Base-by-base conservation (phyloP, 2,113 vertebrate genomes). In the Ptyas mucosa region DNA sequence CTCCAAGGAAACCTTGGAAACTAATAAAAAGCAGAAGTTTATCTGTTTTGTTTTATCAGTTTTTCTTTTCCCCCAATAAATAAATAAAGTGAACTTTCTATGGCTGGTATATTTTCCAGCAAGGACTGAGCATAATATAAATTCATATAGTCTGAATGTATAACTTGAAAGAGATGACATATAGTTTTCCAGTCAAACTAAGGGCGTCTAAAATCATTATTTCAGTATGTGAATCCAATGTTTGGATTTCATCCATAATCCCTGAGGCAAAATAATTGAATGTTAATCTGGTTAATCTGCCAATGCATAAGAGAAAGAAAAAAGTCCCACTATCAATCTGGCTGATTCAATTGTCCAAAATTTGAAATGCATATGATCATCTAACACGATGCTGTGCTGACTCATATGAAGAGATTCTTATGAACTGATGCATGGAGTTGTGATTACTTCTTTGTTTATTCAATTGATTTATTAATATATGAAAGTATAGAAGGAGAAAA, bases 11-110 rank as follows among this genome's bases (percentile, higher is more conserved):
- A 90, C 88, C 1, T 8, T 89, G 29, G 8, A 94, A 90, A 94
- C 87, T 53, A 93, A 89, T 92, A 81, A 87, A 94, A 89, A 92
- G 1, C 20, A 69, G 49, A 34, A 26, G 57, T 88, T 93, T 89
- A 91, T 53, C 69, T 89, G 18, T 81, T 94, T 91, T 81, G 23
- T 49, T 85, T 23, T 18, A 29, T 64, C 10, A 93, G 90, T 88
- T 90, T 18, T 85, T 0, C 75, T 87, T 49, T 39, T 46, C 92
- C 1, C 21, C 18, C 81, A 85, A 89, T 92, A 51, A 92, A 85
- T 58, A 85, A 39, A n/a, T 75, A 90, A 93, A 61, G 54, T 58
- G 53, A 85, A 34, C 52, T 87, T 24, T 53, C 23, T 90, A 39
- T 61, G n/a, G n/a, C 26, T n/a, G 3, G 1, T n/a, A 46, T 20